Evolutionary conservation across 2,888 invertebrate species (phyloP).

Genomic region (Torymus aiolomorphi): DNA sequence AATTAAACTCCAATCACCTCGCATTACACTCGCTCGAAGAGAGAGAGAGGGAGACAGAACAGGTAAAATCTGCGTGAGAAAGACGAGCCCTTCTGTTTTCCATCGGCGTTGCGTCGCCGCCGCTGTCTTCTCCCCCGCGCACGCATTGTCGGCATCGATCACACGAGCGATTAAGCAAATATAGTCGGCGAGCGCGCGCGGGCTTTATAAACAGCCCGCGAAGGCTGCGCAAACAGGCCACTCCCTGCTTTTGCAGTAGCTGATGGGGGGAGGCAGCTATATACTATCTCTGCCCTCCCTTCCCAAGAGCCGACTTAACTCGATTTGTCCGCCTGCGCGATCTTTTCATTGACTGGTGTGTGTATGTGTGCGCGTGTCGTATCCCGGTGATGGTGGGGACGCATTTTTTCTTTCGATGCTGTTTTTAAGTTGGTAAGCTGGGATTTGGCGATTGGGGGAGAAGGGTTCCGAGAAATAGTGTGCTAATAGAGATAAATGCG

Average conservation of each 20-base stretch:
- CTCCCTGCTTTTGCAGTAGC: neutral
- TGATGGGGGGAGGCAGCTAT: too few relatives aligned
- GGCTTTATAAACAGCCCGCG: constrained; percentile 36
- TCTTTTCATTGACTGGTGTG: constrained; percentile 5
- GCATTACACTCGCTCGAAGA: neutral
- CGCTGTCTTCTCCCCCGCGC: neutral
- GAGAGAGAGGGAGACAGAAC: too few relatives aligned
- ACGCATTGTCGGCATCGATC: constrained; percentile 37
- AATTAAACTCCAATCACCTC: neutral
- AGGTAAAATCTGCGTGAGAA: constrained; percentile 53
- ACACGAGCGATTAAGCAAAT: constrained; percentile 53
- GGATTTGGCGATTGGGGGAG: too few relatives aligned
- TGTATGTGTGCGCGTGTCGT: too few relatives aligned
- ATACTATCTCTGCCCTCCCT: neutral
- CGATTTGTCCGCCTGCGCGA: constrained; percentile 21
- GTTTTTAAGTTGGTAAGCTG: too few relatives aligned
- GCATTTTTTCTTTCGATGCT: neutral
- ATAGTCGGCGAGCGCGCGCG: constrained; percentile 13
- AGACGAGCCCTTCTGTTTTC: constrained; percentile 28
- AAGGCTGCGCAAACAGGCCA: constrained; percentile 42
- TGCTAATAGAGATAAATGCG: too few relatives aligned
- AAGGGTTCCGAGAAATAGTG: too few relatives aligned
- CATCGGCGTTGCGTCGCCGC: neutral
- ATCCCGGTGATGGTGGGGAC: too few relatives aligned
- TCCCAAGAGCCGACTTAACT: constrained; percentile 8